Evolutionary conservation across 1,140 invertebrate genomes (phyloP), one percentile per base, ranked within the genome.

Genomic region (Drosophila biarmipes): DNA sequence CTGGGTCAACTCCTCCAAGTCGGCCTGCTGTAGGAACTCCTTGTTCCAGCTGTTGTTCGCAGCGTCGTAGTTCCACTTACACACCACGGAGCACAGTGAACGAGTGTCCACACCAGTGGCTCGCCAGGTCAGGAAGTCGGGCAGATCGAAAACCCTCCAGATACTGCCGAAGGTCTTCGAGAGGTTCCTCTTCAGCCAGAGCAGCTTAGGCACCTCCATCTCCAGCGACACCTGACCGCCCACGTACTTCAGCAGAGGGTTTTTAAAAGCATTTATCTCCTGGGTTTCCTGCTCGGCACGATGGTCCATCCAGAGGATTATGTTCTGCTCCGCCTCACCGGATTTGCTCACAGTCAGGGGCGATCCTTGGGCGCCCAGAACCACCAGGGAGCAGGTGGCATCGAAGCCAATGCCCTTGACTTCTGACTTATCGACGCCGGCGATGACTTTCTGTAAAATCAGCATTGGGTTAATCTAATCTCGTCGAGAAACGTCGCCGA

Each of bases 291-390:
- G 91, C 17, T 94, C 92, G 3, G 98, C 98, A 78, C 98, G 93
- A 90, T 99, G 98, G 92, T 99, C 98, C 97, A 99, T 96, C 98
- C 98, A 99, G 92, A 99, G 95, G 34, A 99, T 97, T 24, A 99
- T 94, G 92, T 99, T 98, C 91, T 96, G 96, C 11, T 90, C 93
- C 85, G 94, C 89, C 38, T 93, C 93, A 94, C 96, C 95, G 80
- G 94, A 94, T 45, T 94, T 94, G 92, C 95, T 97, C 0, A 98
- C 94, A 17, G 96, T 94, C 7, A 98, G 80, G 4, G 98, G 96
- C 46, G 94, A 92, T 19, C 94, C 94, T 73, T 95, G 92, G 77
- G 93, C 92, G 79, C 96, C 97, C 17, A 99, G 72, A 19, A 95
- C 96, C 6, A 98, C 98, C 42, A 99, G 91, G 12, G 98, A 99